phyloP scores from a whole-genome alignment of 30 jellyfish, hydroid and myxozoan species.

The Pseudorhiza aurosa region DNA sequence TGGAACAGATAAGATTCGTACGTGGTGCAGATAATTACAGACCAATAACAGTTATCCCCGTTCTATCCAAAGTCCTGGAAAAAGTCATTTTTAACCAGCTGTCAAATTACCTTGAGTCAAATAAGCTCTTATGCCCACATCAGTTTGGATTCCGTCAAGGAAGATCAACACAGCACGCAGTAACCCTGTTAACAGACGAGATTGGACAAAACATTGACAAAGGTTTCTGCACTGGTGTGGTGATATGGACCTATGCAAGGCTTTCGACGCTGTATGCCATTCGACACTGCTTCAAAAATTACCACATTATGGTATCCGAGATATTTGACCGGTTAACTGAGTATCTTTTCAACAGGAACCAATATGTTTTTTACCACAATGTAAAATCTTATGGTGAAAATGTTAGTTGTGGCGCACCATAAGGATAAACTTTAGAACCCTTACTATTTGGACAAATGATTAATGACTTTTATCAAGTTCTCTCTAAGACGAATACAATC shows the following conservation, averaged over 20 bases:
- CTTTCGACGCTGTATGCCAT: constrained; percentile 47
- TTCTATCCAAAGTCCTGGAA: no score
- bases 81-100: constrained; percentile 43
- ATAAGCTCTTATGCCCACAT: constrained; percentile 45
- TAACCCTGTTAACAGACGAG: constrained; percentile 53
- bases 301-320: constrained; percentile 45
- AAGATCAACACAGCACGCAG: constrained; percentile 74
- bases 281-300: constrained; percentile 40
- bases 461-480: constrained; percentile 17
- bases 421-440: constrained; percentile 44
- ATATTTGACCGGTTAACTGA: constrained; percentile 29
- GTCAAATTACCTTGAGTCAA: constrained; percentile 50
- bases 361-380: constrained; percentile 13
- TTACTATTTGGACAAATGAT: constrained; percentile 42
- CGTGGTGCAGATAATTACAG: no score
- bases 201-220: constrained; percentile 70
- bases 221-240: constrained; percentile 69
- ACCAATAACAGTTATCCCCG: no score
- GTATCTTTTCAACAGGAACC: constrained; percentile 43
- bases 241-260: constrained; percentile 50
- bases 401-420: constrained; percentile 37
- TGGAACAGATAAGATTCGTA: no score
- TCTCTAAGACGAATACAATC: constrained; percentile 27
- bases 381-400: constrained; percentile 14
- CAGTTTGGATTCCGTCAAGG: constrained; percentile 72